These are phyloP conservation scores for Typhlomys cinereus DNA, from an alignment of 2,113 vertebrate species.

Conservation along the genomic window DNA sequence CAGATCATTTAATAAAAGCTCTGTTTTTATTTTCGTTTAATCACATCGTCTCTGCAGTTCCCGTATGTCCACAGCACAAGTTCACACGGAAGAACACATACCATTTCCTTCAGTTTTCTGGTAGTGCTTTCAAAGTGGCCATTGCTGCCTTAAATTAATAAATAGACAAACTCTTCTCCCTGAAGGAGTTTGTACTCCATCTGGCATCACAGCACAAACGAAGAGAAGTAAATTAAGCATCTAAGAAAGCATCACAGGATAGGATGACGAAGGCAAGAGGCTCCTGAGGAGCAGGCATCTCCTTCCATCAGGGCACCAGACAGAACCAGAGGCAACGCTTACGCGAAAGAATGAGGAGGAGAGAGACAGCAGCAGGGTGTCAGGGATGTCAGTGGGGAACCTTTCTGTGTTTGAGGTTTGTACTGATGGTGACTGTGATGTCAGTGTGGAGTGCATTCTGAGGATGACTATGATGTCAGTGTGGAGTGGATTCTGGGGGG, in stretches of 20 bases:
- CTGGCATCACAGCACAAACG: neutral
- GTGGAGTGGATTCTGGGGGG: slow-evolving; percentile 15
- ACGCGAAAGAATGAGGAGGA: neutral
- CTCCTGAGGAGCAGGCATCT: neutral
- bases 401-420: neutral
- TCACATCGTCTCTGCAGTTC: neutral
- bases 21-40: neutral
- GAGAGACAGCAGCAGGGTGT: neutral
- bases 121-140: slow-evolving; percentile 8
- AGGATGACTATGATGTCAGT: slow-evolving; percentile 39
- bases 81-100: neutral
- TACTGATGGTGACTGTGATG: neutral
- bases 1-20: neutral
- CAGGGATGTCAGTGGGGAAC: neutral
- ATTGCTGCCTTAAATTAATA: slow-evolving; percentile 4
- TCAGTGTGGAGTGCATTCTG: neutral
- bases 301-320: neutral
- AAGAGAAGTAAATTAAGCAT: neutral
- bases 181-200: slow-evolving; percentile 2
- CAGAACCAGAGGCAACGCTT: neutral
- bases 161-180: neutral
- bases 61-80: neutral
- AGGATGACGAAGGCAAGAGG: neutral
- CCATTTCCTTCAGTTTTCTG: neutral
- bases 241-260: neutral